Evolutionary conservation across 2,797 vertebrate species (phyloP).

Genomic region (Tolypeutes matacus): DNA sequence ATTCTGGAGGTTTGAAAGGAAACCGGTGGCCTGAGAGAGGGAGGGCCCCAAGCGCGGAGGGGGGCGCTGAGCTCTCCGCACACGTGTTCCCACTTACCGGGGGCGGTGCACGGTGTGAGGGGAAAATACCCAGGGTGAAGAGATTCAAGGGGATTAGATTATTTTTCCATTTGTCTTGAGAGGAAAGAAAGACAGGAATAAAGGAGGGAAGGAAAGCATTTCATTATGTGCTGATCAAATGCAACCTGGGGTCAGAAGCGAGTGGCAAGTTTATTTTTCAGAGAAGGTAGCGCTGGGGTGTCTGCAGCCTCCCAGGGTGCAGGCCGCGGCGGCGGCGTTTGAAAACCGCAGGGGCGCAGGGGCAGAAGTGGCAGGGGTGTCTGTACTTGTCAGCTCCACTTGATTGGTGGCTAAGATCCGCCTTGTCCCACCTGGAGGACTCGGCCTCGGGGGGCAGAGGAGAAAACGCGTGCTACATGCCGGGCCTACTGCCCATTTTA

Average conservation of each 20-base stretch:
- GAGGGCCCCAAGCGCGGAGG: slow-evolving; percentile 66
- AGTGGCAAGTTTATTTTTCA: slow-evolving; percentile 25
- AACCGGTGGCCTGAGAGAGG: slow-evolving; percentile 72
- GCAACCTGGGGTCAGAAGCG: slow-evolving; percentile 18
- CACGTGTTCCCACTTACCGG: slow-evolving; percentile 88
- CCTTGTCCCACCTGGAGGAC: no score
- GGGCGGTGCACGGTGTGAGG: slow-evolving; percentile 79
- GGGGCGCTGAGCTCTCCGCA: slow-evolving; percentile 82
- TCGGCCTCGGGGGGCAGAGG: no score
- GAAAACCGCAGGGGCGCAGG: neutral
- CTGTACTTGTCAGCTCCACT: neutral
- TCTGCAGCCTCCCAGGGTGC: neutral
- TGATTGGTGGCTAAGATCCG: no score
- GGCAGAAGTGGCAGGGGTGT: neutral
- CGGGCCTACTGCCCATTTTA: no score
- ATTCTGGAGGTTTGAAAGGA: slow-evolving; percentile 83
- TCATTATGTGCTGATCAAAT: slow-evolving; percentile 78
- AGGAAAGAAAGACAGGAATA: slow-evolving; percentile 74
- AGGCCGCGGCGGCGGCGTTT: neutral
- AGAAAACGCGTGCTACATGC: no score
- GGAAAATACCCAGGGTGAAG: slow-evolving; percentile 74
- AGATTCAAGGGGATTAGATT: slow-evolving; percentile 85
- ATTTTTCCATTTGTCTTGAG: slow-evolving; percentile 82
- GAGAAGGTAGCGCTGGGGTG: neutral
- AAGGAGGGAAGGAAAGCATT: slow-evolving; percentile 83